Conservation (phyloP, 2,113 vertebrate species). For the Esox niger region DNA sequence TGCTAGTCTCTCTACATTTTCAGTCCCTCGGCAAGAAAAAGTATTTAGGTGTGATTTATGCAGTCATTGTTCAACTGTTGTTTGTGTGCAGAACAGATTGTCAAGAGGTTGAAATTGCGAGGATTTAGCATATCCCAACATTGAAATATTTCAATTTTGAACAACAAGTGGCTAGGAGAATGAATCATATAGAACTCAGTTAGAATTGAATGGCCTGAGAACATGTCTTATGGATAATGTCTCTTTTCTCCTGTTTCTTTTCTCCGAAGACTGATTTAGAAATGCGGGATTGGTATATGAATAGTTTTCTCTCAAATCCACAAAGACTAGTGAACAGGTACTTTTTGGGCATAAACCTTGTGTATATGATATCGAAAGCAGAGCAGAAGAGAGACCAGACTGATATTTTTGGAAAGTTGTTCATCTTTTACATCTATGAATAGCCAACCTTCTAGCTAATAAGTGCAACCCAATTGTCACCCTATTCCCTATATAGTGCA, state of each 20-base stretch:
- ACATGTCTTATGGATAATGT: too few relatives aligned
- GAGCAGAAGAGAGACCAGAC: not conserved
- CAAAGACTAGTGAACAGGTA: not conserved
- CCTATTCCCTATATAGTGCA: too few relatives aligned
- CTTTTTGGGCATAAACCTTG: not conserved
- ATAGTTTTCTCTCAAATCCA: not conserved
- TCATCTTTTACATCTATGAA: slow-evolving; percentile 50
- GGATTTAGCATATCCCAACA: too few relatives aligned
- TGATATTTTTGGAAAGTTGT: slow-evolving; percentile 54
- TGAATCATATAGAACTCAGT: not conserved
- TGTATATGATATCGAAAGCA: not conserved
- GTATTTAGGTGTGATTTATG: not conserved
- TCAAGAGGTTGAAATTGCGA: not conserved
- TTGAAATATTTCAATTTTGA: not conserved
- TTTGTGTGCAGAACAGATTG: too few relatives aligned
- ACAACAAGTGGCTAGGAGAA: not conserved
- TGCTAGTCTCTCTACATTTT: slow-evolving; percentile 15
- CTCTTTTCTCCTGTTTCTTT: too few relatives aligned
- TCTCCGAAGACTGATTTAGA: too few relatives aligned
- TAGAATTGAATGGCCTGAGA: not conserved
- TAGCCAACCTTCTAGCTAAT: slow-evolving; percentile 35
- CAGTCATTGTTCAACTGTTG: not conserved
- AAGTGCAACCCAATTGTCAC: too few relatives aligned
- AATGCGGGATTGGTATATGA: too few relatives aligned
- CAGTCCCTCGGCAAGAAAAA: slow-evolving; percentile 8